Evolutionary conservation across 2,888 invertebrate species (phyloP).

Genomic region (Argyra leucocephala): DNA sequence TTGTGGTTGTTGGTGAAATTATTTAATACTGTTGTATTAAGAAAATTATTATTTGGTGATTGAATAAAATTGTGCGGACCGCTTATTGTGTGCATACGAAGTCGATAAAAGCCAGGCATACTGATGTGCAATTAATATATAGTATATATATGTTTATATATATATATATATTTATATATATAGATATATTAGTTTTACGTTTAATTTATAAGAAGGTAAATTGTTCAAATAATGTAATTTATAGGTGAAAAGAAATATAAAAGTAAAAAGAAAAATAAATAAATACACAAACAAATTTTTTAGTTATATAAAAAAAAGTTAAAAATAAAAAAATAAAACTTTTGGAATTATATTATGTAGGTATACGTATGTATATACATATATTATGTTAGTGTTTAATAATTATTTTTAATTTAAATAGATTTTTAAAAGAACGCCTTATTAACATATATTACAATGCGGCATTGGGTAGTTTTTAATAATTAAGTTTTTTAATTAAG

Average conservation of each 20-base stretch:
- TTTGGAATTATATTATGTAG: too few species aligned
- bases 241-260: neutral
- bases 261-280: neutral
- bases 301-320: too few species aligned
- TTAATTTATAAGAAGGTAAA: conserved; percentile 13
- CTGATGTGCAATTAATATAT: conserved; percentile 48
- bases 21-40: conserved; percentile 14
- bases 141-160: conserved; percentile 16
- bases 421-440: too few species aligned
- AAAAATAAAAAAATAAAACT: too few species aligned
- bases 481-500: too few species aligned
- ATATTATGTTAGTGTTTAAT: too few species aligned
- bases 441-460: too few species aligned
- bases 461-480: too few species aligned
- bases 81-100: conserved; percentile 87
- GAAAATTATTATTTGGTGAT: neutral
- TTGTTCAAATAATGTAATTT: neutral
- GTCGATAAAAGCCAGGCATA: conserved; percentile 96
- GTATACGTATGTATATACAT: too few species aligned
- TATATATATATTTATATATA: too few species aligned
- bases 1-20: conserved; percentile 16
- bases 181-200: neutral
- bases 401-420: too few species aligned
- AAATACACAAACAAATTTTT: too few species aligned
- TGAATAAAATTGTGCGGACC: conserved; percentile 27